Evolutionary conservation across 2,113 vertebrate species (phyloP).

Genomic region (Poeciliopsis prolifica): DNA sequence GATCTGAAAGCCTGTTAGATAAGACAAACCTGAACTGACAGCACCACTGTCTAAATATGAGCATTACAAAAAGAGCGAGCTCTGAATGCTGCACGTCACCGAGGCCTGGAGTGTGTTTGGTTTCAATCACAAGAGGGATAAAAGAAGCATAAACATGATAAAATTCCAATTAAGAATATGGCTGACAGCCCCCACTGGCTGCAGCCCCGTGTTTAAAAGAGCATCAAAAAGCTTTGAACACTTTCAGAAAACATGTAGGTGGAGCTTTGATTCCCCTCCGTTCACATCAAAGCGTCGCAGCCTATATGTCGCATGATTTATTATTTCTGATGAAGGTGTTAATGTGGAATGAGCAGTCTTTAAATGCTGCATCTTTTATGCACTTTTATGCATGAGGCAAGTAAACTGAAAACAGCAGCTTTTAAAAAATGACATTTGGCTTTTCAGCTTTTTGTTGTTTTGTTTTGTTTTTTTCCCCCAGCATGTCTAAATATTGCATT

Average conservation of each 20-base stretch:
- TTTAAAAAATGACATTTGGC: neutral
- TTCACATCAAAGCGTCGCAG: neutral
- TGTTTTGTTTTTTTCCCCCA: no score
- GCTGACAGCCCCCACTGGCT: slow-evolving; percentile 6
- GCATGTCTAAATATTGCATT: neutral
- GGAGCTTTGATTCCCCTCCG: neutral
- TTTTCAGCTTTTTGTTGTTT: neutral
- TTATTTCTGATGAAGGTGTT: neutral
- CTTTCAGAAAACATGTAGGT: neutral
- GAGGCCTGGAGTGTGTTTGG: neutral
- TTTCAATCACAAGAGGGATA: neutral
- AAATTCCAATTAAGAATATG: neutral
- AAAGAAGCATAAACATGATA: neutral
- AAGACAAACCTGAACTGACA: neutral
- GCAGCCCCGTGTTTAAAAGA: neutral
- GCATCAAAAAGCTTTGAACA: slow-evolving; percentile 4
- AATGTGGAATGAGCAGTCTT: neutral
- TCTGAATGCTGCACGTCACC: neutral
- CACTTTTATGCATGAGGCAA: neutral
- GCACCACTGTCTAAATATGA: neutral
- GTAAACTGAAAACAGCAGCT: neutral
- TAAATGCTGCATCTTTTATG: neutral
- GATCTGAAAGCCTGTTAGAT: neutral
- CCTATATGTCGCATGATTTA: neutral
- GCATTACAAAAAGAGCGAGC: neutral